phyloP scores from a whole-genome alignment of 2,797 vertebrate genomes.

The Notolabrus celidotus region DNA sequence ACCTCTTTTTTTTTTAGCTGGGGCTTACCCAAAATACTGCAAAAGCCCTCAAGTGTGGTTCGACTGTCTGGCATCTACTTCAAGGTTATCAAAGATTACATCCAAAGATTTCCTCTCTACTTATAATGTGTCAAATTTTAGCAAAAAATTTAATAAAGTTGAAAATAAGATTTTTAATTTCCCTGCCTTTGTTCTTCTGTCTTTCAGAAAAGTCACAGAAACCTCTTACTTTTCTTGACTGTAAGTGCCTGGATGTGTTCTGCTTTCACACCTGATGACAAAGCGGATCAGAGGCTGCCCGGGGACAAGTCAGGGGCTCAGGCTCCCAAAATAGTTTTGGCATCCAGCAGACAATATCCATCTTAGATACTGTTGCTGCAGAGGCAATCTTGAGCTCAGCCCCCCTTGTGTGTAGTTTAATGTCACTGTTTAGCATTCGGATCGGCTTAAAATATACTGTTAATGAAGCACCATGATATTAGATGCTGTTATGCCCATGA shows the following conservation, averaged over 20 bases:
- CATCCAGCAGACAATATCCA: slow-evolving; percentile 80
- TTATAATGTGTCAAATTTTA: slow-evolving; percentile 34
- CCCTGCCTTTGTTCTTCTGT: neutral
- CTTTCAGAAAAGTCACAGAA: slow-evolving; percentile 12
- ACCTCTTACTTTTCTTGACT: slow-evolving; percentile 38
- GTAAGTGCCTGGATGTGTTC: slow-evolving; percentile 57
- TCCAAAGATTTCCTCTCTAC: slow-evolving; percentile 2
- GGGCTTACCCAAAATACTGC: neutral
- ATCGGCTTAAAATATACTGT: slow-evolving; percentile 48
- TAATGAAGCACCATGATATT: slow-evolving; percentile 15
- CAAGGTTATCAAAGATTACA: slow-evolving; percentile 27
- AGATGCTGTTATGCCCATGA: slow-evolving; percentile 10
- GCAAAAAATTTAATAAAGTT: neutral
- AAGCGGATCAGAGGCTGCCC: slow-evolving; percentile 76
- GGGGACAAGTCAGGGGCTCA: slow-evolving; percentile 67
- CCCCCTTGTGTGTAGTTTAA: slow-evolving; percentile 49
- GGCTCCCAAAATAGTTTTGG: slow-evolving; percentile 81
- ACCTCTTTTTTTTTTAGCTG: neutral
- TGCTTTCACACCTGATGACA: slow-evolving; percentile 75
- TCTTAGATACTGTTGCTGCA: slow-evolving; percentile 75
- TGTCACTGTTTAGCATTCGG: slow-evolving; percentile 55
- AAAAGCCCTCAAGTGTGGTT: neutral
- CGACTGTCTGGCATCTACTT: neutral
- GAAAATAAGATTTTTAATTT: too few relatives aligned
- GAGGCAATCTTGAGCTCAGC: slow-evolving; percentile 62